These are phyloP conservation scores for Noctilio leporinus DNA, from an alignment of 2,113 vertebrate genomes.

Conservation along the genomic window DNA sequence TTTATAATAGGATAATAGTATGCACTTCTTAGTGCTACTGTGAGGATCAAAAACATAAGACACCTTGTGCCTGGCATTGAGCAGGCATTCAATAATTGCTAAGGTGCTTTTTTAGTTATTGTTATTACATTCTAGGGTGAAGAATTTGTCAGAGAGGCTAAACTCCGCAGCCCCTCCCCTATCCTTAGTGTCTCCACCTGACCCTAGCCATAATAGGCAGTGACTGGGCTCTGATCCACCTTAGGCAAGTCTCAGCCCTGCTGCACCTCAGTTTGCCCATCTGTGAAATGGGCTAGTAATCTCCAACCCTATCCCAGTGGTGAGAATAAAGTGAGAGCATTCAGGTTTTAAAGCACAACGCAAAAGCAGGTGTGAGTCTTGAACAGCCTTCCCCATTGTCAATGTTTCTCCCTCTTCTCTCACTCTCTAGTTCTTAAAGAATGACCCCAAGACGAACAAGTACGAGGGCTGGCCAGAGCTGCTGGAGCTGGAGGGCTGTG, in stretches of 20 bases:
- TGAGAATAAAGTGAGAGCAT: not conserved
- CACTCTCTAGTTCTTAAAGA: constrained; percentile 79
- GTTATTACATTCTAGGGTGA: too few relatives aligned
- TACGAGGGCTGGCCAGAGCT: constrained; percentile 88
- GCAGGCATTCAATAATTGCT: not conserved
- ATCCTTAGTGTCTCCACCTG: rapidly evolving
- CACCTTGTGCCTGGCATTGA: not conserved
- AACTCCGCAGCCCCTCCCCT: not conserved
- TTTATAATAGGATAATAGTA: not conserved
- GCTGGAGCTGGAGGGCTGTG: constrained; percentile 85
- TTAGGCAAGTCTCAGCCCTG: not conserved
- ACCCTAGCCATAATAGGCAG: rapidly evolving
- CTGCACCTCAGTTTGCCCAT: not conserved
- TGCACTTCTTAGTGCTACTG: not conserved
- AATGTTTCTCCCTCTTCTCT: not conserved
- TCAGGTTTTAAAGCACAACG: not conserved
- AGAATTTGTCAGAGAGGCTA: not conserved
- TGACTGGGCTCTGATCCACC: not conserved
- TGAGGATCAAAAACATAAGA: not conserved
- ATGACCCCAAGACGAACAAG: constrained; percentile 76
- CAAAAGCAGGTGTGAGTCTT: not conserved
- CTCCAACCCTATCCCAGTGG: not conserved
- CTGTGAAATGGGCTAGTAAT: not conserved
- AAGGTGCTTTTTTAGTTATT: not conserved
- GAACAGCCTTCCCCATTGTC: not conserved